phyloP scores from a whole-genome alignment of 2,797 vertebrate species.

The Tachyglossus aculeatus region DNA sequence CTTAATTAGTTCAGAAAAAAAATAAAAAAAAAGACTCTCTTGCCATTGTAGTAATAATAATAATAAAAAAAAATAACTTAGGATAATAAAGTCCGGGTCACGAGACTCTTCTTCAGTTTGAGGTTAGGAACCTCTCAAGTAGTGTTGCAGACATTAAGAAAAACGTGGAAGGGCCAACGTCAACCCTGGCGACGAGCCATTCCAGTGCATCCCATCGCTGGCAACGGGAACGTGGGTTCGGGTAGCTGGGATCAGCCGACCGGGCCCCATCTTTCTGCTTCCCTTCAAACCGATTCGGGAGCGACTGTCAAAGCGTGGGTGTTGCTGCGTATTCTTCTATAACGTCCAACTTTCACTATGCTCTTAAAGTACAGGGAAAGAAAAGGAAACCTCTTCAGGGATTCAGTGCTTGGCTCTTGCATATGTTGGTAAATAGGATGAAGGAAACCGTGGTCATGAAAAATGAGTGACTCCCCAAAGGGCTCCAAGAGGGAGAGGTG shows the following conservation, averaged over 20 bases:
- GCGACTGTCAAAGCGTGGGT: conserved; percentile 44
- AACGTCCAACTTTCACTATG: conserved; percentile 41
- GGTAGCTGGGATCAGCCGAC: conserved; percentile 57
- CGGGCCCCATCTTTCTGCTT: conserved; percentile 71
- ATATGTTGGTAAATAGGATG: conserved; percentile 74
- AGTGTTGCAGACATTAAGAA: conserved; percentile 79
- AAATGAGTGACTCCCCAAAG: conserved; percentile 44
- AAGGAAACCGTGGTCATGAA: conserved; percentile 69
- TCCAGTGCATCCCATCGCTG: conserved; percentile 48
- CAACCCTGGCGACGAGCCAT: conserved; percentile 55
- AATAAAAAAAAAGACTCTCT: conserved; percentile 34
- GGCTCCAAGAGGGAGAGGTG: conserved; percentile 39
- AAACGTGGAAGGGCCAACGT: conserved; percentile 58
- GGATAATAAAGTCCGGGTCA: conserved; percentile 54
- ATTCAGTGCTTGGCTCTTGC: conserved; percentile 79
- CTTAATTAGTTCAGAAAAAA: conserved; percentile 68
- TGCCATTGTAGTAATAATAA: conserved; percentile 62
- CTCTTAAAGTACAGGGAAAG: conserved; percentile 60
- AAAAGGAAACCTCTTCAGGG: conserved; percentile 70
- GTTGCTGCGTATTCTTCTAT: conserved; percentile 54
- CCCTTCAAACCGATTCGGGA: conserved; percentile 61
- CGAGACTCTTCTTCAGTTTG: conserved; percentile 62
- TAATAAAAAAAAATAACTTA: conserved; percentile 79
- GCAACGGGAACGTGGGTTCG: conserved; percentile 63
- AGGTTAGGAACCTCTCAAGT: conserved; percentile 72